Base-by-base conservation (phyloP, 2,113 vertebrate genomes). In the Abramis brama region DNA sequence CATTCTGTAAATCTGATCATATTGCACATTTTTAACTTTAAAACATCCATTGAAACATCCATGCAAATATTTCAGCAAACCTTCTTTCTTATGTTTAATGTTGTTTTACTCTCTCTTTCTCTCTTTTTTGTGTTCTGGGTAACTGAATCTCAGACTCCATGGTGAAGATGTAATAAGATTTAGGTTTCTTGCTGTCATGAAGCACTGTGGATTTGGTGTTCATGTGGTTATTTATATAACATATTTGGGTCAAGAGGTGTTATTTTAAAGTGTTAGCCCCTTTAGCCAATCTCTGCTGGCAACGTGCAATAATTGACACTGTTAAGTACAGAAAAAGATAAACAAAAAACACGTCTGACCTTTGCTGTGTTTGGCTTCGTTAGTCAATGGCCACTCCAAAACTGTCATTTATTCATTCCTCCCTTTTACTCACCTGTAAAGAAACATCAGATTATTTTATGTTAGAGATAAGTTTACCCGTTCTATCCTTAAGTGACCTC, bases 221-320 rank as follows among this genome's bases (percentile, higher is more conserved):
- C 83, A 79, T 87, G 87, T 83, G 84, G 92, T 92, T 95, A 91
- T 93, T 93, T 94, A 89, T 89, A 87, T 89, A 90, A 74, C 87
- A 92, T 91, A 95, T 94, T 91, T 94, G 89, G 94, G 94, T 94
- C 94, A 95, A 87, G 88, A 94, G 88, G 93, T 93, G 92, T 92
- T 94, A 92, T 93, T 93, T 93, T 93, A 91, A 93, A 92, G 89
- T 89, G 89, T 81, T 89, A 87, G 88, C 91, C 90, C 88, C 87
- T 93, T 94, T 89, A 91, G 90, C 91, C 91, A 90, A 87, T 85
- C 89, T 92, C 91, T 93, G 70, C 43, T 77, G 93, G 91, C 87
- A 87, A 92, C 73, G 79, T 88, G 70, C 27, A 27, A 30, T 70
- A 45, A 93, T 90, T 91, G 87, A 79, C 88, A 87, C 90, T 90